A percentile compares a stretch with the other conserved stretches of the same genome.
Conservation (phyloP, 2,888 invertebrate genomes). For the Malthinus seriepunctatus region DNA sequence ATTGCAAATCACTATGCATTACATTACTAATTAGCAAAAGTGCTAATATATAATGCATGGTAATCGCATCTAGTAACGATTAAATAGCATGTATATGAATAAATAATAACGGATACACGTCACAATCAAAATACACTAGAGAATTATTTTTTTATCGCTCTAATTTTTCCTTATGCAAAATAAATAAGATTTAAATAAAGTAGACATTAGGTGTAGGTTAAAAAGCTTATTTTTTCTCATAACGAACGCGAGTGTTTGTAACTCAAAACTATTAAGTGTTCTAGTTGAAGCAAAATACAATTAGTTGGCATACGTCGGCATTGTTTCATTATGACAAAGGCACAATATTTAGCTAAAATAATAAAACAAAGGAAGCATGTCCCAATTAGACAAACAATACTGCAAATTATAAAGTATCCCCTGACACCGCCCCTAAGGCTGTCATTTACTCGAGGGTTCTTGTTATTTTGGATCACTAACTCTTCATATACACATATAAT, state of each 20-base stretch:
- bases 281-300: slow-evolving; percentile 23
- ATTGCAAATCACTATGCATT: slow-evolving; percentile 23
- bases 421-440: slow-evolving; percentile 24
- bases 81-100: slow-evolving; percentile 15
- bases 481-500: slow-evolving; percentile 9
- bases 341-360: slow-evolving; percentile 47
- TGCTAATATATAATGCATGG: slow-evolving; percentile 21
- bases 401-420: slow-evolving; percentile 33
- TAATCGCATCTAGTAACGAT: slow-evolving; percentile 26
- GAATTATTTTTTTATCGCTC: slow-evolving; percentile 7
- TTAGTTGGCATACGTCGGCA: slow-evolving; percentile 32
- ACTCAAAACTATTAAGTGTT: slow-evolving; percentile 19
- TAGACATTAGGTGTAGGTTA: not conserved
- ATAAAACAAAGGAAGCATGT: slow-evolving; percentile 43
- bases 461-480: slow-evolving; percentile 26
- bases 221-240: not conserved
- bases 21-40: slow-evolving; percentile 25
- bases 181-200: not conserved
- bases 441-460: slow-evolving; percentile 31
- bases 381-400: slow-evolving; percentile 46
- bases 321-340: slow-evolving; percentile 42
- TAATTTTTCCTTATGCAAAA: not conserved
- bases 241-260: slow-evolving; percentile 2
- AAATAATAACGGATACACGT: slow-evolving; percentile 13
- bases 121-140: slow-evolving; percentile 11